phyloP scores from a whole-genome alignment of 30 jellyfish, hydroid and myxozoan genomes.

The Hydractinia echinata region DNA sequence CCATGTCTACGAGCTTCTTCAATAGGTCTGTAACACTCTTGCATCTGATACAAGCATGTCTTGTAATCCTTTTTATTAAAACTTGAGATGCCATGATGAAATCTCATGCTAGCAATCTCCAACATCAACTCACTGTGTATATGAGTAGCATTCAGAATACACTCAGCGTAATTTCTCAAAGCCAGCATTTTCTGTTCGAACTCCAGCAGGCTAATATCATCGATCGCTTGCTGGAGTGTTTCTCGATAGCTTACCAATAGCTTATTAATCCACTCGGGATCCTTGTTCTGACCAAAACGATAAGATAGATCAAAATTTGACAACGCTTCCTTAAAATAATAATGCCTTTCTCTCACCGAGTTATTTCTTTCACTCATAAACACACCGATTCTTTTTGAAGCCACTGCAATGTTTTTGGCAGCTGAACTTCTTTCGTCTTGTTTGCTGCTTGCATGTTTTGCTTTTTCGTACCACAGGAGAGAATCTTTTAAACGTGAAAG shows the following conservation, averaged over 20 bases:
- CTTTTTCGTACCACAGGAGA: slow-evolving; percentile 29
- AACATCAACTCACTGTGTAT: slow-evolving; percentile 14
- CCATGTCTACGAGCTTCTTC: slow-evolving; percentile 42
- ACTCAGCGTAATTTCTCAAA: not conserved
- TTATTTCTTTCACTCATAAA: slow-evolving; percentile 13
- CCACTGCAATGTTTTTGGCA: slow-evolving; percentile 10
- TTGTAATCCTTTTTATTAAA: slow-evolving; percentile 35
- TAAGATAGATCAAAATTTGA: slow-evolving; percentile 18
- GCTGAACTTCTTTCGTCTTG: slow-evolving; percentile 19
- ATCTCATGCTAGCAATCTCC: slow-evolving; percentile 23
- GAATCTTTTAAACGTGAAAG: slow-evolving; percentile 40
- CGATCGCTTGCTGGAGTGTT: slow-evolving; percentile 21
- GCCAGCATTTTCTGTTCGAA: slow-evolving; percentile 20
- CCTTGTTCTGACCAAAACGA: slow-evolving; percentile 7
- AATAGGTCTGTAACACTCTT: slow-evolving; percentile 47
- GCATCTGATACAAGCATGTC: slow-evolving; percentile 20
- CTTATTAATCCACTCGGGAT: slow-evolving; percentile 15
- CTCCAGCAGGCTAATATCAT: not conserved
- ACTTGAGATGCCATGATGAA: slow-evolving; percentile 13
- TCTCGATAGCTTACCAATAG: not conserved
- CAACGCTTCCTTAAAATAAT: slow-evolving; percentile 33
- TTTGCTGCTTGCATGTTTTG: slow-evolving; percentile 17
- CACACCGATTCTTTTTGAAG: slow-evolving; percentile 7
- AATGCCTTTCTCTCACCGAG: slow-evolving; percentile 17
- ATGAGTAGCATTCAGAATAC: not conserved